Evolutionary conservation across 2,888 invertebrate genomes (phyloP), one percentile per base, ranked within the genome.

Genomic region (Stratiomys singularior): DNA sequence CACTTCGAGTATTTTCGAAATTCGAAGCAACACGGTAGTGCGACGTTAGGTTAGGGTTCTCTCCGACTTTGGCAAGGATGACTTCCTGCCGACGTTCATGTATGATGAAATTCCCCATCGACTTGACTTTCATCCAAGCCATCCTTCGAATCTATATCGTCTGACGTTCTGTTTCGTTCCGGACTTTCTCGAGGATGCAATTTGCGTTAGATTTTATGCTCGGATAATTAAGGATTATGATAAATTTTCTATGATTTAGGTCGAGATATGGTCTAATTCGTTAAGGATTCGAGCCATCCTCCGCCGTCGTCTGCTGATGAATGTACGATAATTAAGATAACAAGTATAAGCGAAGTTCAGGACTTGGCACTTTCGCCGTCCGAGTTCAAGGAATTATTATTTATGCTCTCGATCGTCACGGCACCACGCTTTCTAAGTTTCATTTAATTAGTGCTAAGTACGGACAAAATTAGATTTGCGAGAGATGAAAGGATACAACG

Each of bases 181-280:
- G 52, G 28, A 44, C 67, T 72, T 64, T 46, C 72, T 64, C 76
- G 52, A 74, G 78, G 76, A 78, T 78, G 76, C 78, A 78, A 78
- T 78, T 78, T 78, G 78, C 76, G 78, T 72, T 11, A 13, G 60
- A 46, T 66, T 76, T 78, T 67, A 66, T 67, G 76, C 76, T 72
- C 74, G 18, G 44, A 37, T 67, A 44, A 67, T 67, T 67, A 67
- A 67, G 21, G 67, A 44, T 44, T 44, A 25, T 76, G 58, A 78
- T 78, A 74, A 78, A 78, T 78, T 78, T 66, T 74, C 74, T 76
- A 76, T 74, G 67, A 76, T 78, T 78, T 78, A 30, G 67, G 78
- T 37, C 44, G 64, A 56, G 52, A 66, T 63, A 64, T 58, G 28
- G 52, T 76, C 37, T 37, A 67, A 44, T 67, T 67, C 44, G 4